Evolutionary conservation across 2,113 vertebrate genomes (phyloP).

Genomic region (Oreochromis aureus): DNA sequence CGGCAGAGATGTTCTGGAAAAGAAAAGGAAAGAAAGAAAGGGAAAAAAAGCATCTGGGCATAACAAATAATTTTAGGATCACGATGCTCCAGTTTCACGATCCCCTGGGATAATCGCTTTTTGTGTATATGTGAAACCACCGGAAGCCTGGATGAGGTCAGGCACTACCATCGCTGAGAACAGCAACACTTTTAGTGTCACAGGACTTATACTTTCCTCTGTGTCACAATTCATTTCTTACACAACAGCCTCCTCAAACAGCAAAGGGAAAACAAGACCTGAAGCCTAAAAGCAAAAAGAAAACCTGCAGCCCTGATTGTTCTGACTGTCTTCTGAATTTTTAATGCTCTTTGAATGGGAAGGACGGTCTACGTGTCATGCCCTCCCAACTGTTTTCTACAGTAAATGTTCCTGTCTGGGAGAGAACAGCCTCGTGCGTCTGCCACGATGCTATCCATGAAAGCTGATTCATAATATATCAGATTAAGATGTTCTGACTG

Average conservation of each 20-base stretch:
- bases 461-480: neutral
- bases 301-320: neutral
- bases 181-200: neutral
- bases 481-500: neutral
- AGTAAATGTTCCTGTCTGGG: neutral
- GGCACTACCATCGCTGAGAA: neutral
- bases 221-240: slow-evolving; percentile 17
- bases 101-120: slow-evolving; percentile 32
- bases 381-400: neutral
- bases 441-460: neutral
- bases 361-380: neutral
- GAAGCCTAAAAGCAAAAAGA: neutral
- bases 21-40: neutral
- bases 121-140: slow-evolving; percentile 19
- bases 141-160: slow-evolving; percentile 31
- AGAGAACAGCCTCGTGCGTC: neutral
- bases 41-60: slow-evolving; percentile 10
- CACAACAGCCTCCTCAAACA: neutral
- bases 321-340: slow-evolving; percentile 6
- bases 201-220: neutral
- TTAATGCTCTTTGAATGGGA: slow-evolving; percentile 31
- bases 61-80: slow-evolving; percentile 62
- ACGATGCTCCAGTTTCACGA: slow-evolving; percentile 50
- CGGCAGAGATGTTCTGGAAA: neutral
- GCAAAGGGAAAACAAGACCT: neutral